Percentiles rank a stretch among this genome's conserved stretches.
These are phyloP conservation scores for Manis pentadactyla DNA, from an alignment of 2,797 vertebrate species.

Conservation along the genomic window DNA sequence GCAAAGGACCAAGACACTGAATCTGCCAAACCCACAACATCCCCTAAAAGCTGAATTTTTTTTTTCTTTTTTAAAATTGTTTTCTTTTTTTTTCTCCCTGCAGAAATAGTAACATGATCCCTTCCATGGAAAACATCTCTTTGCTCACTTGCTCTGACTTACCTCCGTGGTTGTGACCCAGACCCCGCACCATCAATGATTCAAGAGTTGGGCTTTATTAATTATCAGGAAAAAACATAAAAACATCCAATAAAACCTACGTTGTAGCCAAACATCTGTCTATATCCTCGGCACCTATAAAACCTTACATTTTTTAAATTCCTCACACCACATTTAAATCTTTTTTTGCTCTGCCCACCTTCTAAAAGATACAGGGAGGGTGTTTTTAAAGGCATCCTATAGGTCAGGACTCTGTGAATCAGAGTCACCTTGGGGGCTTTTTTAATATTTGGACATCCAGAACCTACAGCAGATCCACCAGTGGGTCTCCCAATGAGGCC, in stretches of 20 bases:
- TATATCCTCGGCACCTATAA: background rate
- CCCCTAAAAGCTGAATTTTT: background rate
- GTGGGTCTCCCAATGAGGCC: background rate
- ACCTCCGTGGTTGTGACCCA: background rate
- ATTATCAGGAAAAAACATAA: background rate
- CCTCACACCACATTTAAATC: background rate
- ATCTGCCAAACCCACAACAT: background rate
- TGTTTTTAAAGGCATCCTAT: background rate
- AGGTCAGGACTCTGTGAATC: background rate
- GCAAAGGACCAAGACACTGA: background rate
- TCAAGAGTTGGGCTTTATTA: background rate
- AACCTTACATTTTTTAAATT: background rate
- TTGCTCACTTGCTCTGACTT: background rate
- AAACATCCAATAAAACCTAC: background rate
- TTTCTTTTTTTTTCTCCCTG: background rate
- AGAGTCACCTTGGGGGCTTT: background rate
- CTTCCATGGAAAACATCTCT: background rate
- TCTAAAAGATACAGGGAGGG: background rate
- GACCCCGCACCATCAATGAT: background rate
- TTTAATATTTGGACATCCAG: background rate
- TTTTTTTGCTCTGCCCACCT: background rate
- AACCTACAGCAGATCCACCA: rapidly evolving
- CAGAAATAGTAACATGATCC: background rate
- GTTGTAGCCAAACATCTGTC: background rate
- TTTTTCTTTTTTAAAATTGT: background rate